These are phyloP conservation scores for Stercorarius parasiticus DNA, from an alignment of 2,113 vertebrate species.

Conservation along the genomic window DNA sequence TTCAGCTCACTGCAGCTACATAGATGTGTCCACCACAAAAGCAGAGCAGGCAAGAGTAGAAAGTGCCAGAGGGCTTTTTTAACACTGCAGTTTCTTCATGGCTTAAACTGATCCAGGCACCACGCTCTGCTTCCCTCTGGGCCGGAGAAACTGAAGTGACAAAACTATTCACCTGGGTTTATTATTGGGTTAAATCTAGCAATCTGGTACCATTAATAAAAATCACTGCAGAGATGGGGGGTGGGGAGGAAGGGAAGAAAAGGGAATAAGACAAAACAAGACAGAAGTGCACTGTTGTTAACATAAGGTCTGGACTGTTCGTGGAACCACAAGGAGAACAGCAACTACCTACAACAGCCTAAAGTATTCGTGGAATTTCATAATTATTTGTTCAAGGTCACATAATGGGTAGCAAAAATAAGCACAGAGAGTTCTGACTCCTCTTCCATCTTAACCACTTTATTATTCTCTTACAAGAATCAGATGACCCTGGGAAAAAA, in stretches of 20 bases:
- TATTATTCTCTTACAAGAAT: not conserved
- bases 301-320: not conserved
- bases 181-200: not conserved
- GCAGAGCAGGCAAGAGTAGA: not conserved
- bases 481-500: not conserved
- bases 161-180: not conserved
- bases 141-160: not conserved
- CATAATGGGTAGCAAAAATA: not conserved
- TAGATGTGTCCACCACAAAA: not conserved
- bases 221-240: not conserved
- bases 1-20: not conserved
- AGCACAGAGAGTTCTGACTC: not conserved
- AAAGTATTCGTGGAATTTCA: not conserved
- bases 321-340: not conserved
- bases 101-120: not conserved
- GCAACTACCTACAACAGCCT: not conserved
- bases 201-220: not conserved
- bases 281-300: not conserved
- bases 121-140: not conserved
- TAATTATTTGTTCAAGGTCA: not conserved
- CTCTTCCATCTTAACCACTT: not conserved
- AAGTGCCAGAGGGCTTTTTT: not conserved
- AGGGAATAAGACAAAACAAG: not conserved
- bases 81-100: not conserved
- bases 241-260: not conserved